Conservation (phyloP, 2,888 invertebrate genomes). For the Abrostola tripartita region DNA sequence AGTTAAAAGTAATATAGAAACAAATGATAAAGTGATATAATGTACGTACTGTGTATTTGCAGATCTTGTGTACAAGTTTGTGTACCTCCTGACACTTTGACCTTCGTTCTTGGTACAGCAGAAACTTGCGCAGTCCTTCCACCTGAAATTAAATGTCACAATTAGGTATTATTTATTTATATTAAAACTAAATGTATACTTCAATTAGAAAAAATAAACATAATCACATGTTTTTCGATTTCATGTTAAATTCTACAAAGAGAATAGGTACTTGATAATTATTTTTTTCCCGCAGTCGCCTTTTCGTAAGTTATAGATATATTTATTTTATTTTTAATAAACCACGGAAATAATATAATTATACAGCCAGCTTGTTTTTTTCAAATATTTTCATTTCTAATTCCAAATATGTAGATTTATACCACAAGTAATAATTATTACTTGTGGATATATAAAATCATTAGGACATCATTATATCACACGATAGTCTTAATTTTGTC, state of each 20-base stretch:
- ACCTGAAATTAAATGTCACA: conserved; percentile 59
- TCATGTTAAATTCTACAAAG: too few relatives aligned
- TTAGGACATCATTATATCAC: too few relatives aligned
- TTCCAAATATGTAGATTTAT: background rate
- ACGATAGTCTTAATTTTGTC: too few relatives aligned
- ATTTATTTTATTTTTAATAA: too few relatives aligned
- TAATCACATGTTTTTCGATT: background rate
- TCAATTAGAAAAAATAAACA: background rate
- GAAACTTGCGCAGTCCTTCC: conserved; percentile 94
- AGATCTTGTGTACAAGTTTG: conserved; percentile 95
- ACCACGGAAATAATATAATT: background rate
- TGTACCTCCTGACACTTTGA: conserved; percentile 96
- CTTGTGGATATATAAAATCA: too few relatives aligned
- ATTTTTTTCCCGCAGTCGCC: background rate
- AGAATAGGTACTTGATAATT: too few relatives aligned
- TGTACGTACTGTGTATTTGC: conserved; percentile 90
- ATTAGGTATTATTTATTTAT: conserved; percentile 5
- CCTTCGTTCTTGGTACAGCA: conserved; percentile 95
- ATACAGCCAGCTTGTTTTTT: background rate
- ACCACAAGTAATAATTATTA: too few relatives aligned
- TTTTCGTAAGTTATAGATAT: too few relatives aligned
- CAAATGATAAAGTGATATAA: background rate
- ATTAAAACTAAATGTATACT: conserved; percentile 4
- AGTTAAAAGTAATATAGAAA: too few relatives aligned
- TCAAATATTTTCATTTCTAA: background rate